Base-by-base conservation (phyloP, 2,888 invertebrate genomes). In the Idaea aversata region DNA sequence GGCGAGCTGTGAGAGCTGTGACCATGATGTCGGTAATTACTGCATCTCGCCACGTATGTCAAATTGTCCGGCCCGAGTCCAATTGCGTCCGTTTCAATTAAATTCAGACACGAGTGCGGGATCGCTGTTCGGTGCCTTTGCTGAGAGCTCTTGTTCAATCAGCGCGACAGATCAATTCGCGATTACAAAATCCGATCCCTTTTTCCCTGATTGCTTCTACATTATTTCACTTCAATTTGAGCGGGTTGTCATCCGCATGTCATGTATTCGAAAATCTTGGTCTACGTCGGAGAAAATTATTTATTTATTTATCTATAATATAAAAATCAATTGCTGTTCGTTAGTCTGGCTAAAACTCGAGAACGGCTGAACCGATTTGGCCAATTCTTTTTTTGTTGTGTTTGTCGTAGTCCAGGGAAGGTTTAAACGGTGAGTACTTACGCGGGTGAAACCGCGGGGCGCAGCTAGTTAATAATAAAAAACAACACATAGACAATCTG, bases 51-150 rank as follows among this genome's bases (percentile, higher is more conserved):
- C 75, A 77, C 73, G 73, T 74, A 77, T 79, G 80, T 82, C 81
- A 79, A 80, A 82, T 70, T 79, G 81, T 80, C 78, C 72, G 68
- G 70, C 47, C 74, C 76, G 73, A 78, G 78, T 82, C 81, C 78
- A 80, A 81, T 82, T 79, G 81, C 83, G 86, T 81, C 84, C 84
- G 81, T 85, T 89, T 88, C 88, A 89, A 90, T 90, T 90, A 88
- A 89, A 87, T 82, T 85, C 79, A 73, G 80, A 84, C 83, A 83
- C 79, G 82, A 78, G 81, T 79, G 77, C 73, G 75, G 76, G 70
- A 25, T 59, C 34, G 59, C 75, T 75, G 74, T 70, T 70, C 72
- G 34, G 59, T 25, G 34, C 59, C 59, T 62, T 77, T 76, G 76
- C 76, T 80, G 71, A 81, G 85, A 79, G 83, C 83, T 80, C 84